These are phyloP conservation scores for Pachycephus smyrnensis DNA, from an alignment of 2,888 invertebrate genomes.

Conservation along the genomic window DNA sequence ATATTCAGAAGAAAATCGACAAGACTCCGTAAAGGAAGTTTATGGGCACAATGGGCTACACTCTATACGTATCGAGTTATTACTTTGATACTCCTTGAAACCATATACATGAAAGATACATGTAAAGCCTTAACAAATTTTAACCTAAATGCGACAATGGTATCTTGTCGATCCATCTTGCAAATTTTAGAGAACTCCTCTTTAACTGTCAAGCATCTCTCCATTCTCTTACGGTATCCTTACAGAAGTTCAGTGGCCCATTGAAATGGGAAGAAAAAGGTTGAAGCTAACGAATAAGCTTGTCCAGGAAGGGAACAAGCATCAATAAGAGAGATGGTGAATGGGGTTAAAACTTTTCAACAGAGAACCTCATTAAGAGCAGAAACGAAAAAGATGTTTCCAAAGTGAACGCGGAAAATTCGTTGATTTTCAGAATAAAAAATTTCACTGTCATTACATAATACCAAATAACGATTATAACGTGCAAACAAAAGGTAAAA, in stretches of 20 bases:
- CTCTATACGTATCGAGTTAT: too few species aligned
- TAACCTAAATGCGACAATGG: too few species aligned
- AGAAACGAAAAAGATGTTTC: neutral
- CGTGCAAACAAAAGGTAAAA: too few species aligned
- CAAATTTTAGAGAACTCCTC: neutral
- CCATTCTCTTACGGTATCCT: neutral
- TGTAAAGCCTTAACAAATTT: too few species aligned
- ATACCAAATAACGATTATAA: too few species aligned
- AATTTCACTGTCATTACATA: too few species aligned
- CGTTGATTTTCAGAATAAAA: neutral
- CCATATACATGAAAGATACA: too few species aligned
- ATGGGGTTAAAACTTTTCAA: neutral
- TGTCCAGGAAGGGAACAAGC: neutral
- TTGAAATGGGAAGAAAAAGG: neutral
- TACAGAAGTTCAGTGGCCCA: neutral
- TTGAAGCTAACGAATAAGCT: neutral
- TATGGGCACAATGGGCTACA: too few species aligned
- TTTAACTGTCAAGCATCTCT: neutral
- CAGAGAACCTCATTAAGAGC: neutral
- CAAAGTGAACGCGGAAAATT: neutral
- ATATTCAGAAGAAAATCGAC: too few species aligned
- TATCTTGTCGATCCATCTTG: too few species aligned
- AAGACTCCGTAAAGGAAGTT: too few species aligned
- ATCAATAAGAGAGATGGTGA: neutral
- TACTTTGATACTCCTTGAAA: too few species aligned